Evolutionary conservation across 2,888 invertebrate species (phyloP), one percentile per base, ranked within the genome.

Genomic region (Rhamnusium bicolor): DNA sequence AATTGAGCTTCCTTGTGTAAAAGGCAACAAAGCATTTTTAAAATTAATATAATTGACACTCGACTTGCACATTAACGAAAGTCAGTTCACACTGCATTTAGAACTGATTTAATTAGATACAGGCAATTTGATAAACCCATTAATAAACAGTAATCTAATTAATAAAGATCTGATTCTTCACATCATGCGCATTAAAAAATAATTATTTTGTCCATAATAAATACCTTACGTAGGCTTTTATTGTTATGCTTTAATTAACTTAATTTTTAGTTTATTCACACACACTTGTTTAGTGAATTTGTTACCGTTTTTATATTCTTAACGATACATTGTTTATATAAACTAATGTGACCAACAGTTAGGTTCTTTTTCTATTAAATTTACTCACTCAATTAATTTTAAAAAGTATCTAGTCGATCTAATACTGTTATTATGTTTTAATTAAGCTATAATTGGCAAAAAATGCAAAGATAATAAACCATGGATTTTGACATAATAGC

Each of bases 251-350:
- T 76, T 80, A 78, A 78, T 79, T 79, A 76, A 76, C 61, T 73
- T 75, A 78, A 79, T 74, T 79, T 72, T 75, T 60, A 76, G 72
- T 77, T 69, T 73, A 69, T 80, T 80, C 78, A 77, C 81, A 79
- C 73, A 77, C 75, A 80, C 72, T 69, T 46, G 80, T 80, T 80
- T 72, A 79, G 74, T 71, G 76, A 77, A 81, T 82, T 82, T 80
- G 81, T 81, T 83, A 81, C 82, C 79, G 81, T 81, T 82, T 82
- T 81, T 80, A 73, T 67, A 56, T 71, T 79, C 80, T 80, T 82
- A 83, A 83, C 81, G 79, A 83, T 80, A 81, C 77, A 82, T 83
- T 83, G 82, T 82, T 80, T 80, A 46, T 67, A 73, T 60, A 69
- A 69, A 62, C 16, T 71, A 74, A 69, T 72, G 51, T 56, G 60